Conservation (phyloP, 2,888 invertebrate genomes). For the Muschampia plurimacula region DNA sequence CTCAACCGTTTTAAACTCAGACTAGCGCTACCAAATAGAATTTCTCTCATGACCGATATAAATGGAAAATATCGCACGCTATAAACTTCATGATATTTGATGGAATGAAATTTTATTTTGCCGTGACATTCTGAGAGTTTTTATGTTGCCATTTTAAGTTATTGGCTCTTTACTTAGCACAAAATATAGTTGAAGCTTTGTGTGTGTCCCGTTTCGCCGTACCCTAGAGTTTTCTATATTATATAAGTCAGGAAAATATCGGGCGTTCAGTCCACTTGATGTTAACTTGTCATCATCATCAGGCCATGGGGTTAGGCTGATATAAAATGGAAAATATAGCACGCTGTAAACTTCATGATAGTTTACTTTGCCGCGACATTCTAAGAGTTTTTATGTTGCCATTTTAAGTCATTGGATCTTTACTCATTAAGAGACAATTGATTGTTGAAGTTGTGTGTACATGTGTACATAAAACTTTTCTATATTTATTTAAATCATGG, state of each 20-base stretch:
- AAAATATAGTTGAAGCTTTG: too few species aligned
- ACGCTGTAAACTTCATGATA: conserved; percentile 22
- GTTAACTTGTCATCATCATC: too few species aligned
- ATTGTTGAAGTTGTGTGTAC: too few species aligned
- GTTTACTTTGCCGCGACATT: neutral
- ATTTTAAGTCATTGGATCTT: neutral
- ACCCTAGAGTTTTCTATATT: too few species aligned
- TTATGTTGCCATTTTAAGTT: neutral
- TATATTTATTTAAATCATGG: too few species aligned
- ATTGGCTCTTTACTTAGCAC: neutral
- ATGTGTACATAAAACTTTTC: too few species aligned
- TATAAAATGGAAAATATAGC: conserved; percentile 33
- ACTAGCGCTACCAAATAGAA: conserved; percentile 50
- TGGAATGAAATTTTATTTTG: neutral
- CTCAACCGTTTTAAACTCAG: conserved; percentile 55
- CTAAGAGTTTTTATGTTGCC: neutral
- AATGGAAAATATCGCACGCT: conserved; percentile 27
- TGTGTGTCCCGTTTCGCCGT: too few species aligned
- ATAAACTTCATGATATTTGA: conserved; percentile 27
- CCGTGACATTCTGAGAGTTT: neutral
- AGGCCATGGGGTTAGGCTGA: neutral
- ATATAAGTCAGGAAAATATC: too few species aligned
- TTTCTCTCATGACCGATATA: conserved; percentile 45
- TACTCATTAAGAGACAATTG: too few species aligned
- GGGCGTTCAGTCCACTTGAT: too few species aligned